Evolutionary conservation across 2,888 invertebrate species (phyloP).

Genomic region (Drymonia ruficornis): DNA sequence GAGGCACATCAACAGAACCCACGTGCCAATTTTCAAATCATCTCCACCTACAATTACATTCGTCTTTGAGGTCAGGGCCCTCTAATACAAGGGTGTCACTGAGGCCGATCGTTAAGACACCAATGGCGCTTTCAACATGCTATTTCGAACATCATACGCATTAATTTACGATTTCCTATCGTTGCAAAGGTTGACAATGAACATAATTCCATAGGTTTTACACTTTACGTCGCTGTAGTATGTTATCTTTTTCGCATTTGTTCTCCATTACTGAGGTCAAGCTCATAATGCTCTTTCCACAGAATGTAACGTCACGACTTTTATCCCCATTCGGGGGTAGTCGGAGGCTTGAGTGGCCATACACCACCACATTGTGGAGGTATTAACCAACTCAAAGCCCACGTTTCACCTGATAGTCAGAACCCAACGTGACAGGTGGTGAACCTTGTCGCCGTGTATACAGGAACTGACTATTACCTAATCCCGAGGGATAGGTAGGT

Average conservation of each 20-base stretch:
- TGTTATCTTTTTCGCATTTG: slow-evolving; percentile 41
- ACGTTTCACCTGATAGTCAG: too few species aligned
- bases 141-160: slow-evolving; percentile 31
- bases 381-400: too few species aligned
- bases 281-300: too few species aligned
- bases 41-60: neutral
- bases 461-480: too few species aligned
- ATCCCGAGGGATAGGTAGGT: too few species aligned
- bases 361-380: too few species aligned
- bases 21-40: slow-evolving; percentile 2
- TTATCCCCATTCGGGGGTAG: too few species aligned
- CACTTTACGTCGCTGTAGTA: slow-evolving; percentile 12
- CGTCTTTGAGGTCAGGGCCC: slow-evolving; percentile 11
- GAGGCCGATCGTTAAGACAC: slow-evolving; percentile 9
- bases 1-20: neutral
- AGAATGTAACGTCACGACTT: too few species aligned
- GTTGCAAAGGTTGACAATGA: slow-evolving; percentile 45
- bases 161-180: slow-evolving; percentile 42
- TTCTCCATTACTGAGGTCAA: slow-evolving; percentile 23
- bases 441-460: too few species aligned
- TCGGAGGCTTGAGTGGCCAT: too few species aligned
- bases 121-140: slow-evolving; percentile 12
- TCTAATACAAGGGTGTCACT: neutral
- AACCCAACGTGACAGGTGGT: too few species aligned
- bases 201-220: slow-evolving; percentile 26